phyloP scores from a whole-genome alignment of 2,113 vertebrate species.

The Melozone crissalis region DNA sequence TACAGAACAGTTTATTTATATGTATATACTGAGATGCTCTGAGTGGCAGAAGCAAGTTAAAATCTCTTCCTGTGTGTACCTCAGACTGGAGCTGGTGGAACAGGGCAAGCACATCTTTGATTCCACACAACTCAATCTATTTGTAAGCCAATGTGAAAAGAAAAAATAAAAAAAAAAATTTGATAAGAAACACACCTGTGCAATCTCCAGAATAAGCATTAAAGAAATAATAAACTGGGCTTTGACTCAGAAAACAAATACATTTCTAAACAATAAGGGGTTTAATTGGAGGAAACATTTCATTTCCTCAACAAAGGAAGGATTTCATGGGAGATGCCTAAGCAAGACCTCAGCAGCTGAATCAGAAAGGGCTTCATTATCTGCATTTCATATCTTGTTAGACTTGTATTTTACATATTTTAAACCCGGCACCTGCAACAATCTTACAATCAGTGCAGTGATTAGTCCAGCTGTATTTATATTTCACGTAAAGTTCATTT shows the following conservation, averaged over 20 bases:
- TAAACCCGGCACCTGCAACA: conserved; percentile 48
- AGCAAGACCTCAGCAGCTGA: not conserved
- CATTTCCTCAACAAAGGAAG: conserved; percentile 33
- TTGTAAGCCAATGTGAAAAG: not conserved
- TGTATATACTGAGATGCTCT: not conserved
- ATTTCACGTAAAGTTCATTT: conserved; percentile 28
- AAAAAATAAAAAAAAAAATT: not conserved
- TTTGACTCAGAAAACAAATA: conserved; percentile 12
- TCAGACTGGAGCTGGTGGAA: not conserved
- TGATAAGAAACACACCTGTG: not conserved
- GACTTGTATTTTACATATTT: conserved; percentile 23
- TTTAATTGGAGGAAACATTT: conserved; percentile 45
- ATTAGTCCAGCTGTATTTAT: conserved; percentile 68
- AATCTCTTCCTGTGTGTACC: not conserved
- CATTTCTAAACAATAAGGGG: not conserved
- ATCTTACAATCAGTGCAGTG: conserved; percentile 39
- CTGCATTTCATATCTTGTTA: not conserved
- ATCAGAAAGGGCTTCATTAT: conserved; percentile 30
- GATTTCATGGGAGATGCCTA: not conserved
- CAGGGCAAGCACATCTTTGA: not conserved
- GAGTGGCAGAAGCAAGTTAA: not conserved
- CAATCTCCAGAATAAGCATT: not conserved
- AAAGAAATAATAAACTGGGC: not conserved
- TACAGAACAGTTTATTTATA: not conserved
- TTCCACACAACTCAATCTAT: not conserved